Conservation (phyloP, 2,113 vertebrate species). For the Azemiops feae region DNA sequence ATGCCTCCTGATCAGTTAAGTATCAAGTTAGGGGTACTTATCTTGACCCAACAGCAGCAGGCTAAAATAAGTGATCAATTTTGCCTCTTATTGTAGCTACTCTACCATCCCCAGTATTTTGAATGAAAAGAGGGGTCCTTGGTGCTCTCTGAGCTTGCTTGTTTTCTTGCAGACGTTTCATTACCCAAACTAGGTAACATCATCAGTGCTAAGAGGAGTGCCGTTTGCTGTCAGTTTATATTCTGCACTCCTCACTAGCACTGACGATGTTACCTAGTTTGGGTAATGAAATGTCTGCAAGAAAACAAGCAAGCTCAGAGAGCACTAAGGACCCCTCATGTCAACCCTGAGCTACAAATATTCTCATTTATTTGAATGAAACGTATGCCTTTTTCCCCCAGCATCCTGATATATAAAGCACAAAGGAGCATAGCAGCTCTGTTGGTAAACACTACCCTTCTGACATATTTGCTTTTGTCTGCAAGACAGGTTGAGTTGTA, state of each 20-base stretch:
- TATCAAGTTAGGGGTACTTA: not conserved
- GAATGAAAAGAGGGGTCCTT: not conserved
- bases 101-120: not conserved
- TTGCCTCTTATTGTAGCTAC: not conserved
- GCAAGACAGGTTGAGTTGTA: constrained; percentile 12
- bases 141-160: not conserved
- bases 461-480: not conserved
- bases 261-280: not conserved
- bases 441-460: constrained; percentile 7
- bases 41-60: not conserved
- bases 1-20: not conserved
- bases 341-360: not conserved
- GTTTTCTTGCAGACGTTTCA: not conserved
- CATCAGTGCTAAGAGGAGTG: not conserved
- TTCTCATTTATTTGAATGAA: constrained; percentile 1
- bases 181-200: not conserved
- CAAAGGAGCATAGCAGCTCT: not conserved
- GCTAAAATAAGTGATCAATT: not conserved
- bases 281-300: not conserved
- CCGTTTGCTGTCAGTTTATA: not conserved
- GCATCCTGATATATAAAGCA: not conserved
- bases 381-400: not conserved
- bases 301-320: not conserved
- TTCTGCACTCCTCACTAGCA: not conserved
- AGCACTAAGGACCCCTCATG: not conserved